A percentile compares a stretch with the other conserved stretches of the same genome.
Evolutionary conservation across 1,140 invertebrate genomes (phyloP).

Genomic region (Zaprionus nigranus): DNA sequence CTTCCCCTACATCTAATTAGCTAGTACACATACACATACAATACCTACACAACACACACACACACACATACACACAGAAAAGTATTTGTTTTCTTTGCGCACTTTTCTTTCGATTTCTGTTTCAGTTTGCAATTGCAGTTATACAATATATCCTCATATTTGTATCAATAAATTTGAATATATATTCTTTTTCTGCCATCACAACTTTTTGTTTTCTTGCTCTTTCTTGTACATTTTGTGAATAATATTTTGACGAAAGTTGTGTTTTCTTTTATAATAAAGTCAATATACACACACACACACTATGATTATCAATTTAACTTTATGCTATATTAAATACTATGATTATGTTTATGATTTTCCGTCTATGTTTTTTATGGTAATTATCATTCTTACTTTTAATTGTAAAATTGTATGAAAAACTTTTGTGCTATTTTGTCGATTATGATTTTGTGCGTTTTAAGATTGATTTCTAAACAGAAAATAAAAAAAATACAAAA

Average conservation of each 20-base stretch:
- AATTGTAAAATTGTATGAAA: constrained; percentile 19
- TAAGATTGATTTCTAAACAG: constrained; percentile 75
- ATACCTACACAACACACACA: constrained; percentile 12
- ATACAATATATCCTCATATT: neutral
- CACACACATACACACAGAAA: constrained; percentile 29
- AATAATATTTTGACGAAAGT: neutral
- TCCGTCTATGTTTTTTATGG: constrained; percentile 32
- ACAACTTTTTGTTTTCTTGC: constrained; percentile 4
- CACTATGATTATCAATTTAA: constrained; percentile 36
- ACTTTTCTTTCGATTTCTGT: constrained; percentile 34
- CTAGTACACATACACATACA: constrained; percentile 20
- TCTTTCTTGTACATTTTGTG: constrained; percentile 1
- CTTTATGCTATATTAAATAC: constrained; percentile 18
- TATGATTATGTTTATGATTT: constrained; percentile 47
- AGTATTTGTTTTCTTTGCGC: constrained; percentile 51
- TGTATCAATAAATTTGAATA: neutral
- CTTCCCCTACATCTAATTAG: constrained; percentile 31
- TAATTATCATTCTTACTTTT: constrained; percentile 36
- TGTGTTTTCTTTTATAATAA: neutral
- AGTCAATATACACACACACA: neutral
- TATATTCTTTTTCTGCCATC: constrained; percentile 15
- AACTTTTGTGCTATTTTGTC: constrained; percentile 67
- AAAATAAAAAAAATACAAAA: constrained; percentile 58
- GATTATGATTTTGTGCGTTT: constrained; percentile 77
- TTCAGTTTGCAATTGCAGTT: constrained; percentile 30